Percentiles rank a stretch among this genome's conserved stretches.
Conservation (phyloP, 2,888 invertebrate genomes). For the Dasysyrphus tricinctus region DNA sequence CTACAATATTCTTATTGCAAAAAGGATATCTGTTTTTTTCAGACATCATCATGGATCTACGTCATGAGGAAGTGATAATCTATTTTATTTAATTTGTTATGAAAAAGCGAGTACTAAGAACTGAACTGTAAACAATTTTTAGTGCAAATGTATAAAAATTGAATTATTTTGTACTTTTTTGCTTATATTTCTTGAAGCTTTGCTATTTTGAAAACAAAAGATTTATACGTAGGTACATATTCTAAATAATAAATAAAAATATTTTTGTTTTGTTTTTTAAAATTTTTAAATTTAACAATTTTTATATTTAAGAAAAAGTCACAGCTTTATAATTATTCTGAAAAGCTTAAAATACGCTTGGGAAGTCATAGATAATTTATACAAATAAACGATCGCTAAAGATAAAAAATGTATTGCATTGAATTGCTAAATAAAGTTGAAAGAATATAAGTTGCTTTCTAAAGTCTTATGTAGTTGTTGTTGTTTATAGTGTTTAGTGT, state of each 20-base stretch:
- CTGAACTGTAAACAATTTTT: background rate
- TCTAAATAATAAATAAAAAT: slow-evolving; percentile 24
- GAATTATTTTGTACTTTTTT: background rate
- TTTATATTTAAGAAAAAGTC: slow-evolving; percentile 48
- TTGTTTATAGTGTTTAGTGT: slow-evolving; percentile 12
- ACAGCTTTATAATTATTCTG: slow-evolving; percentile 47
- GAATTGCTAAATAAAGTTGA: slow-evolving; percentile 54
- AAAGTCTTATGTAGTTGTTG: slow-evolving; percentile 30
- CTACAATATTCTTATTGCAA: too few species aligned
- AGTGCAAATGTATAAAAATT: background rate
- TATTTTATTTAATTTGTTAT: too few species aligned
- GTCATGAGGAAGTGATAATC: too few species aligned
- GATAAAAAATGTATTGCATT: slow-evolving; percentile 53
- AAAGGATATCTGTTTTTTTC: too few species aligned
- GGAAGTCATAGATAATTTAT: slow-evolving; percentile 34
- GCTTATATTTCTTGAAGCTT: slow-evolving; percentile 1
- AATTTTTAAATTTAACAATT: slow-evolving; percentile 35
- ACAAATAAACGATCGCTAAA: slow-evolving; percentile 52
- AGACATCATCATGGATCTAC: too few species aligned
- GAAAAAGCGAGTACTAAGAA: too few species aligned
- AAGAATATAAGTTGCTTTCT: slow-evolving; percentile 39
- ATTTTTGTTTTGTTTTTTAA: background rate
- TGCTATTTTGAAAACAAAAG: background rate
- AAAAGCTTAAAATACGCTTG: slow-evolving; percentile 46
- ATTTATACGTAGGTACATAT: background rate